Evolutionary conservation across 2,797 vertebrate genomes (phyloP).

Genomic region (Rallus crepitans): DNA sequence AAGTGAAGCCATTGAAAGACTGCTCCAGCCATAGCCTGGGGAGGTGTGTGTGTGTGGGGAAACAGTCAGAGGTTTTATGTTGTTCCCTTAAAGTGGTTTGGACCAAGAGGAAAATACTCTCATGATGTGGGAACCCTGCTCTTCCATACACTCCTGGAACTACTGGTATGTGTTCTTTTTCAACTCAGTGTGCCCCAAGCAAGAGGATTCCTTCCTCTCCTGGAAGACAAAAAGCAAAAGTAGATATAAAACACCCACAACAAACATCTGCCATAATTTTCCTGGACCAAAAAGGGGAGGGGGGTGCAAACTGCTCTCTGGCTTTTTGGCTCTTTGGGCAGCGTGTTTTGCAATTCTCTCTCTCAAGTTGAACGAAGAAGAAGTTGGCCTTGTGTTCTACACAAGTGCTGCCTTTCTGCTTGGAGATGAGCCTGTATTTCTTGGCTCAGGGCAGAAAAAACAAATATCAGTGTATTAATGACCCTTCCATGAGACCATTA

Average conservation of each 20-base stretch:
- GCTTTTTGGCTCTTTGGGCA: not conserved
- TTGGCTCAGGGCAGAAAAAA: not conserved
- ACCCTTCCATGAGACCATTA: not conserved
- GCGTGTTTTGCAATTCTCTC: not conserved
- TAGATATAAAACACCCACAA: not conserved
- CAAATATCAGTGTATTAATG: not conserved
- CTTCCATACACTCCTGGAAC: not conserved
- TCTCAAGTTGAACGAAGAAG: not conserved
- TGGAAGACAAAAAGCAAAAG: not conserved
- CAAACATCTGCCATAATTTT: rapidly evolving
- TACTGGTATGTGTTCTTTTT: not conserved
- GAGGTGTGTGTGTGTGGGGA: not conserved
- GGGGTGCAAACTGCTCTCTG: not conserved
- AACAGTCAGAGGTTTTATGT: not conserved
- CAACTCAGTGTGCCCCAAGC: rapidly evolving
- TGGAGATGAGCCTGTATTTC: not conserved
- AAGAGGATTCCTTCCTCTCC: not conserved
- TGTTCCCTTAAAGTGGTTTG: not conserved
- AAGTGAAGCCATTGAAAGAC: not conserved
- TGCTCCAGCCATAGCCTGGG: not conserved
- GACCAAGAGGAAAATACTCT: not conserved
- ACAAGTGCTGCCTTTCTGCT: not conserved
- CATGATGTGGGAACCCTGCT: rapidly evolving
- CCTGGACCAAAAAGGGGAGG: not conserved
- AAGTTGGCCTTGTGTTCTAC: not conserved